Base-by-base conservation (phyloP, 1,140 invertebrate species). In the Mamestra configurata region DNA sequence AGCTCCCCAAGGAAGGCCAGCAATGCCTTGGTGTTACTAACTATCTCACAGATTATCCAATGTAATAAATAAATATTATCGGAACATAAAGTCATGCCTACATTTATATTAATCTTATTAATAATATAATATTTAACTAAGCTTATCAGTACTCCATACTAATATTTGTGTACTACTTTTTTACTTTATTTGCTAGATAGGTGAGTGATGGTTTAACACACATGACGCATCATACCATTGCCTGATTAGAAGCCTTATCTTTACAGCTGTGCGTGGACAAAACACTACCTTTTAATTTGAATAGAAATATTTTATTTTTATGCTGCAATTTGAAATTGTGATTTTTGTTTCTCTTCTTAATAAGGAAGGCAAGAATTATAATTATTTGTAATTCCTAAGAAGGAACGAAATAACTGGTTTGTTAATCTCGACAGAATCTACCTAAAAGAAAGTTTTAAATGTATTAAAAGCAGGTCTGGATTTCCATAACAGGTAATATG, bases 91-190 rank as follows among this genome's bases (percentile, higher is more conserved):
- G n/a, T n/a, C 27, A 3, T 31, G 27, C 27, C 5, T 31, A 31
- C 27, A 31, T 31, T 3, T 5, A 31, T 31, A 31, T 31, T 31
- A 40, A 11, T 40, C 6, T 40, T 40, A 20, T 43, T 20, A 46
- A 43, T 31, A 13, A 13, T 13, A 8, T 70, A 27, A 22, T 53
- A 24, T 71, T 51, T 20, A 53, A 35, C 4, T 11, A 71, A 51
- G 15, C 46, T 51, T 71, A 71, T 71, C 46, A 71, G 4, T 8
- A 27, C 0, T 31, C 4, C 15, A 3, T 24, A 46, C 8, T 24
- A 22, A 68, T 68, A 68, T 68, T 68, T 71, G 27, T 71, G 27
- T 71, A 71, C 46, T 35, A 53, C 24, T 35, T 70, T 68, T 70
- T 71, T 68, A 68, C 18, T 18, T 71, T 71, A 71, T 71, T 71